These are phyloP conservation scores for Phaethon lepturus DNA, from an alignment of 2,113 vertebrate species.

Conservation along the genomic window DNA sequence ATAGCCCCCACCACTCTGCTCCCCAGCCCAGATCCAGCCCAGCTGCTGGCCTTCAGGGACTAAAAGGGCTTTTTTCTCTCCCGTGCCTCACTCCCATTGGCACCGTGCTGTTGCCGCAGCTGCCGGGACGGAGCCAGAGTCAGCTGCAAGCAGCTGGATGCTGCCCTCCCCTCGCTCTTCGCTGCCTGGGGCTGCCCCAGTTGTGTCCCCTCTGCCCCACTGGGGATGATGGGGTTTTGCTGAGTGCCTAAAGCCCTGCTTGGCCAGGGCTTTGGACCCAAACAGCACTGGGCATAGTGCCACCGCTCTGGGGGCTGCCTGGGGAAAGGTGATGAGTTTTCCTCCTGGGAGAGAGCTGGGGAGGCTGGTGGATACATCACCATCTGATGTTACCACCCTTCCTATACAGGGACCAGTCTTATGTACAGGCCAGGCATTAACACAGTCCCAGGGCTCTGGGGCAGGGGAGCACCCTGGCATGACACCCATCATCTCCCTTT, in stretches of 20 bases:
- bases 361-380: not conserved
- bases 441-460: not conserved
- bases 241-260: not conserved
- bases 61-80: not conserved
- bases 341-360: not conserved
- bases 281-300: not conserved
- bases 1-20: fast-evolving
- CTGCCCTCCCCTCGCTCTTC: not conserved
- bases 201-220: fast-evolving
- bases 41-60: not conserved
- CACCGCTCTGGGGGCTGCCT: not conserved
- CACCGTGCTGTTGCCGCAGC: not conserved
- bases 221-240: not conserved
- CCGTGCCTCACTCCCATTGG: not conserved
- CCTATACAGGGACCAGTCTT: not conserved
- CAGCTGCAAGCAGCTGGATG: not conserved
- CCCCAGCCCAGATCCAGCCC: not conserved
- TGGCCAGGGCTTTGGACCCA: not conserved
- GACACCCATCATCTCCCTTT: not conserved
- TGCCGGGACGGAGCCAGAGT: not conserved
- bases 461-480: not conserved
- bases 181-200: not conserved
- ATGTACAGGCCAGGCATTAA: not conserved
- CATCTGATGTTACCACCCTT: not conserved
- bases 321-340: not conserved